Evolutionary conservation across 2,888 invertebrate genomes (phyloP), one percentile per base, ranked within the genome.

Genomic region (Caenorhabditis afra): DNA sequence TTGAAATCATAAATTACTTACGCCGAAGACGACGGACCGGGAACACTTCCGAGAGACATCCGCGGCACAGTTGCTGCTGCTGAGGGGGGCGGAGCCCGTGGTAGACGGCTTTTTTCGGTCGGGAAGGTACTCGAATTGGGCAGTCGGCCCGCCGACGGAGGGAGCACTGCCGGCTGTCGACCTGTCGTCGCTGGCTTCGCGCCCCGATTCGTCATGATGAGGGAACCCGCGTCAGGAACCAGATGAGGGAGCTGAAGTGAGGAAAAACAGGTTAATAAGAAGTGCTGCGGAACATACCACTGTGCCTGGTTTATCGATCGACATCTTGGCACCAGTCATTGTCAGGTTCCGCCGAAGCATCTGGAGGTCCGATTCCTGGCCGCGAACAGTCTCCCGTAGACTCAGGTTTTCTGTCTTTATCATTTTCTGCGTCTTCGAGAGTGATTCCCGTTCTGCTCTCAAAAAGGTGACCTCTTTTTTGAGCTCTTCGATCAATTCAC

Each of bases 181-280:
- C 37, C 11, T 41, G 41, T 20, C 11, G 59, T 35, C 44, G 58
- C 70, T 8, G 73, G 44, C 20, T 75, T 76, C 0, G 80, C 82
- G 22, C 82, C 81, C 22, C 81, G 77, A 47, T 84, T 84, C 3
- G 81, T 80, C 49, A 81, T 70, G n/a, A 84, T 76, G 11, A 80
- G 45, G 0, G 80, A 70, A 0, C 73, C 45, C 1, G 12, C 64
- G 14, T 70, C 84, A 0, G 67, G 67, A 12, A 65, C 37, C 0
- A 82, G 67, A 37, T 79, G 79, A 0, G 84, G 82, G 3, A 84
- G 73, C 78, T 82, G 74, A 16, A 64, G 35, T 35, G 52, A 45
- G 41, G 12, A 16, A 12, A n/a, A 1, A 41, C 5, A 39, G n/a
- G n/a, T n/a, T n/a, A n/a, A n/a, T n/a, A n/a, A n/a, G n/a, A n/a